phyloP scores from a whole-genome alignment of 2,888 invertebrate genomes.

The Biston stratarius region DNA sequence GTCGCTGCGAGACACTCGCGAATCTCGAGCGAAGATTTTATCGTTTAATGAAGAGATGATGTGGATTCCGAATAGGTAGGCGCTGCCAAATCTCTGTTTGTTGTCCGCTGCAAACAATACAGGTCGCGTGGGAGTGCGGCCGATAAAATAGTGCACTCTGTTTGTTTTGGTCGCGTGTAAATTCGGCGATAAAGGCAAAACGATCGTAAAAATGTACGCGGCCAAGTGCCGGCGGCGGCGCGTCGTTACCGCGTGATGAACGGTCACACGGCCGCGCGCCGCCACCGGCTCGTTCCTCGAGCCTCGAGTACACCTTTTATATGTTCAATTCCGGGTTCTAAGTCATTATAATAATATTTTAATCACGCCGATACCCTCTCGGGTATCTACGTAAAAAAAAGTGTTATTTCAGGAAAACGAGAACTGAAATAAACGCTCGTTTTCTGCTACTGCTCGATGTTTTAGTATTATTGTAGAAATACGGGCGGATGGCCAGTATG shows the following conservation, averaged over 20 bases:
- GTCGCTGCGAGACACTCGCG: too few relatives aligned
- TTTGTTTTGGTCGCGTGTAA: slow-evolving; percentile 14
- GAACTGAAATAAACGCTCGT: not conserved
- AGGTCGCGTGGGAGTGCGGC: slow-evolving; percentile 1
- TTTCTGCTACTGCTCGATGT: not conserved
- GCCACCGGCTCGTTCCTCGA: slow-evolving; percentile 7
- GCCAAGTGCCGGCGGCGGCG: slow-evolving; percentile 4
- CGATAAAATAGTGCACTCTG: slow-evolving; percentile 2
- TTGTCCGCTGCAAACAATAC: not conserved
- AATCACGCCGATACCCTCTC: not conserved
- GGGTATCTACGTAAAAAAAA: not conserved
- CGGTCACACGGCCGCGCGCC: not conserved
- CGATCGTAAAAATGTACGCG: slow-evolving; percentile 13
- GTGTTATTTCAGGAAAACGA: not conserved
- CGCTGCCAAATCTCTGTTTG: slow-evolving; percentile 8
- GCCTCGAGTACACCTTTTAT: slow-evolving; percentile 5
- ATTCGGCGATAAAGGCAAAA: slow-evolving; percentile 13
- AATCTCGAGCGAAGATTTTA: not conserved
- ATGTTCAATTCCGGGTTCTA: not conserved
- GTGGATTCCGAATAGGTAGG: slow-evolving; percentile 8
- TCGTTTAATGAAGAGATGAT: slow-evolving; percentile 7
- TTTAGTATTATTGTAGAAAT: too few relatives aligned
- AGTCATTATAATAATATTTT: slow-evolving; percentile 6
- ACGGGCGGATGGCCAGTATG: too few relatives aligned
- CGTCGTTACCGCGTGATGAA: not conserved